These are phyloP conservation scores for Plebejus melissa DNA, from an alignment of 2,888 invertebrate species.

Conservation along the genomic window DNA sequence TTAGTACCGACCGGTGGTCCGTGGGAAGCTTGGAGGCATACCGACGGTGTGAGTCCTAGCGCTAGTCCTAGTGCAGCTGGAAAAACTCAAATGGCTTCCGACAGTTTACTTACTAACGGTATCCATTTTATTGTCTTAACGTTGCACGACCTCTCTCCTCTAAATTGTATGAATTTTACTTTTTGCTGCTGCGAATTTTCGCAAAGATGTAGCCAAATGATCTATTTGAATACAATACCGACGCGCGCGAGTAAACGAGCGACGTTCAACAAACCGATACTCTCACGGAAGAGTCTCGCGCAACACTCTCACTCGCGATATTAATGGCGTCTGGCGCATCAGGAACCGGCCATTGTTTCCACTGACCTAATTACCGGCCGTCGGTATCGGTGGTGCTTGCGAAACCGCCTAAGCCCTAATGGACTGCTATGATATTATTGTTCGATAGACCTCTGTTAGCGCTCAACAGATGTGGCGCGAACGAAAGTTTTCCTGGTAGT, in stretches of 20 bases:
- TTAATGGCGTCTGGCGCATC: slow-evolving; percentile 9
- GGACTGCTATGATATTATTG: not conserved
- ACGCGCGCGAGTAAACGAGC: not conserved
- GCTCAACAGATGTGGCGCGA: not conserved
- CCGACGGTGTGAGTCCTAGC: not conserved
- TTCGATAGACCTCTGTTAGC: not conserved
- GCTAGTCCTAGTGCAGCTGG: not conserved
- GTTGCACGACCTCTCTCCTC: too few relatives aligned
- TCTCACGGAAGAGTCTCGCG: slow-evolving; percentile 14
- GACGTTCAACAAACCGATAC: slow-evolving; percentile 2
- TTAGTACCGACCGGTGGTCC: not conserved
- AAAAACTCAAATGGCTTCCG: not conserved
- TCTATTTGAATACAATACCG: not conserved
- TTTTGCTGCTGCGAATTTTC: not conserved
- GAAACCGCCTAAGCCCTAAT: not conserved
- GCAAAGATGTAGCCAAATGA: not conserved
- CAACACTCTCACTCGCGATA: not conserved
- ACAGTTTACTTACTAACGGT: not conserved
- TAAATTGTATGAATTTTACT: not conserved
- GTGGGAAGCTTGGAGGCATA: not conserved
- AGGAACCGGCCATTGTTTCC: slow-evolving; percentile 19
- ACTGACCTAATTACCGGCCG: slow-evolving; percentile 12
- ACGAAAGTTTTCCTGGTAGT: not conserved
- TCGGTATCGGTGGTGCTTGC: not conserved
- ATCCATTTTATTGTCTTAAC: not conserved